Evolutionary conservation across 2,888 invertebrate genomes (phyloP).

Genomic region (Ethmia dodecea): DNA sequence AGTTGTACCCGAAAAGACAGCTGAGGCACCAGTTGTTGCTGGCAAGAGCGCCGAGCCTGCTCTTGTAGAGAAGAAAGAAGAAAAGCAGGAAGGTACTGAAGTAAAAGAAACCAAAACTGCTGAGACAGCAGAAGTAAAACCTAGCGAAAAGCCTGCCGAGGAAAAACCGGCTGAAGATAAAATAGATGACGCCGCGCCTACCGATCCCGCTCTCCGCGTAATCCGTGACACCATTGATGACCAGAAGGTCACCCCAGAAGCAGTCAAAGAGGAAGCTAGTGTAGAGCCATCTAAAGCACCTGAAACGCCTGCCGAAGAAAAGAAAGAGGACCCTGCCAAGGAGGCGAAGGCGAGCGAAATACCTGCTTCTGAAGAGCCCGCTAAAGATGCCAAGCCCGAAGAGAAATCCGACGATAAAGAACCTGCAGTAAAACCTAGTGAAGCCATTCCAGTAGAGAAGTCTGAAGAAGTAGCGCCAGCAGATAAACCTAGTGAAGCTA

Average conservation of each 20-base stretch:
- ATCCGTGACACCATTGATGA: constrained; percentile 58
- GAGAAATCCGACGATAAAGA: constrained; percentile 1
- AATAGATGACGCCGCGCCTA: constrained; percentile 10
- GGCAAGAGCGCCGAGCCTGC: constrained; percentile 50
- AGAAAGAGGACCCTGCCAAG: constrained; percentile 17
- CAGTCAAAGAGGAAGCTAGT: constrained; percentile 11
- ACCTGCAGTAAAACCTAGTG: constrained; percentile 3
- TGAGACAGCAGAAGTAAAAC: constrained; percentile 26
- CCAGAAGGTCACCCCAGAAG: constrained; percentile 29
- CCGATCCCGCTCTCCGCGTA: constrained; percentile 46
- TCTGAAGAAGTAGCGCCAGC: constrained; percentile 14
- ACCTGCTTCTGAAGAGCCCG: constrained; percentile 20
- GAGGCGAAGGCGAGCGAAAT: constrained; percentile 10
- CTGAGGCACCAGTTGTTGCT: constrained; percentile 42
- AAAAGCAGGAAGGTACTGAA: constrained; percentile 17
- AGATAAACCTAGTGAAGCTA: constrained; percentile 11
- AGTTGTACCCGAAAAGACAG: constrained; percentile 50
- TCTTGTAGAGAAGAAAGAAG: constrained; percentile 20
- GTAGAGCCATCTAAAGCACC: constrained; percentile 18
- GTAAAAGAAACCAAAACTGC: constrained; percentile 20
- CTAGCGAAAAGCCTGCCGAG: constrained; percentile 16
- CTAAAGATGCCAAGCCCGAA: constrained; percentile 7
- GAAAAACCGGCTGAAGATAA: constrained; percentile 16
- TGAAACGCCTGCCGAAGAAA: constrained; percentile 21
- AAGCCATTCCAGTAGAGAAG: no score